phyloP scores from a whole-genome alignment of 2,113 vertebrate species.

The Chionomys nivalis region DNA sequence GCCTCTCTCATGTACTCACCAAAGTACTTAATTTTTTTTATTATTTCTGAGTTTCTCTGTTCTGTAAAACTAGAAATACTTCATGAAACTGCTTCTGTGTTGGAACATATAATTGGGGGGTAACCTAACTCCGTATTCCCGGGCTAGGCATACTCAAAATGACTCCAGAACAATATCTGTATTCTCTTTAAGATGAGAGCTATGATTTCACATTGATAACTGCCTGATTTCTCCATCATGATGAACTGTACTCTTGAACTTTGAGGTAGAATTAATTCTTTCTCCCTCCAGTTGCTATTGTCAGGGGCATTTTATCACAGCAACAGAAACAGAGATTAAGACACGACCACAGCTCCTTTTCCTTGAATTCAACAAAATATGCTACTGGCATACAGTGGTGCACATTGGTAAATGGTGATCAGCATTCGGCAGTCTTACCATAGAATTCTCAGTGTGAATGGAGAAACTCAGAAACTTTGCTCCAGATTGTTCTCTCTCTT shows the following conservation, averaged over 20 bases:
- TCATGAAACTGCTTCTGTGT: neutral
- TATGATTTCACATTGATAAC: neutral
- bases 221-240: neutral
- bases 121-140: neutral
- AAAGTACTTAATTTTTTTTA: neutral
- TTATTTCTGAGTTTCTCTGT: neutral
- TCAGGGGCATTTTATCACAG: neutral
- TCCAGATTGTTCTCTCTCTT: neutral
- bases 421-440: neutral
- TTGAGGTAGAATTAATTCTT: neutral
- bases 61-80: neutral
- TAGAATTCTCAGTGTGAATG: neutral
- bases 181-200: neutral
- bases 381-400: neutral
- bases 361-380: constrained; percentile 26
- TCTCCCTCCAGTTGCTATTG: neutral
- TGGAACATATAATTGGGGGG: neutral
- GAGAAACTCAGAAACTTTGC: constrained; percentile 19
- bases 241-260: neutral
- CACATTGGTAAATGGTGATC: neutral
- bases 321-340: neutral
- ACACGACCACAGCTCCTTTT: neutral
- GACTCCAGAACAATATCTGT: neutral
- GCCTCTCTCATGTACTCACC: neutral
- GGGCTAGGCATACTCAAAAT: neutral